Evolutionary conservation across 2,797 vertebrate species (phyloP), one percentile per base, ranked within the genome.

Genomic region (Glyptemys insculpta): DNA sequence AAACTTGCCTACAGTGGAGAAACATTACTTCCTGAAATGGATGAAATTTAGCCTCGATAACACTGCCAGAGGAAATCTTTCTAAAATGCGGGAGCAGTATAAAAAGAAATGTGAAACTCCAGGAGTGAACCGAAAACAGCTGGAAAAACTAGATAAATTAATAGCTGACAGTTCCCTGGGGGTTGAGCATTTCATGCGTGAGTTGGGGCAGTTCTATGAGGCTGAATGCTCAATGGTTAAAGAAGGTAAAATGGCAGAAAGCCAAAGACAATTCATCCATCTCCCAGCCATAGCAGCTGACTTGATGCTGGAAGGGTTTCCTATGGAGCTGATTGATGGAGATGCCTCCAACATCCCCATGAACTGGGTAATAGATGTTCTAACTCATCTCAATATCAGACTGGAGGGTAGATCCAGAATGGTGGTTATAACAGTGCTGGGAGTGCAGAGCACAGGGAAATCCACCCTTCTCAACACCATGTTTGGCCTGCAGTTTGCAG

Each of bases 311-410:
- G 96, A 95, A 68, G 98, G 98, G 6, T 53, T 53, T 53, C 52
- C 98, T 18, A 96, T 99, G 85, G 98, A 98, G 94, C 85, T 98
- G 68, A 97, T 98, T 96, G 98, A 99, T 95, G 98, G 98, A 88
- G 98, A 98, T 93, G 98, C 98, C 56, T 98, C 98, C 65, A 97
- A 97, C 85, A 96, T 99, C 53, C 98, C 98, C 4, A 68, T 97
- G 5, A 89, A 65, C 31, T 99, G 98, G 98, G 85, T 98, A 14
- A 89, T 93, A 49, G 97, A 96, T 59, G 98, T 99, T 82, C 96
- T 98, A 68, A 97, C 96, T 49, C 98, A 98, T 78, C 94, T 98
- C 50, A 93, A 98, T 27, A 1, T 62, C 47, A 92, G 87, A 2
- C 65, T 95, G 56, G 86, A 95, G 52, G 81, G 52, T 34, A 92